Evolutionary conservation across 2,797 vertebrate species (phyloP), one percentile per base, ranked within the genome.

Genomic region (Loris lydekkerianus): DNA sequence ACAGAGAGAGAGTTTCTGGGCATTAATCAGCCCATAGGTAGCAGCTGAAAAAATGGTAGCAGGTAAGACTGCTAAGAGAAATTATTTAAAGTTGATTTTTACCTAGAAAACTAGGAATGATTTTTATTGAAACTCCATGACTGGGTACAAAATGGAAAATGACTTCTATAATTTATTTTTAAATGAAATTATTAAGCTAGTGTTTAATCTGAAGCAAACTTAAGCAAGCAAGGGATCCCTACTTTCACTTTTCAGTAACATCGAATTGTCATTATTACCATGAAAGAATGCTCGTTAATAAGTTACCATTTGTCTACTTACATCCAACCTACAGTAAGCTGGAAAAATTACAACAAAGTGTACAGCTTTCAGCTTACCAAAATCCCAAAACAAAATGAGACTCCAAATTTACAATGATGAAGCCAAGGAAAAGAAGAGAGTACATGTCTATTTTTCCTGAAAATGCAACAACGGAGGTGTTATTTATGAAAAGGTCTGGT

Each of bases 151-250:
- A 95, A 31, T 1, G 78, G 23, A 92, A 96, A 76, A 87, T n/a
- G n/a, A 4, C 46, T 58, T 94, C 60, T 37, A 31, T 25, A 81
- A 84, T 77, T 77, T 18, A 93, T 58, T 93, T 95, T 92, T 88
- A 72, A 95, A 65, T 67, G 10, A 77, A 95, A 91, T 69, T 95
- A 75, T 82, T 95, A 96, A 58, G 49, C 46, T 75, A 86, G 23
- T 78, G 2, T 84, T 94, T 93, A 94, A 75, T 69, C 43, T 18
- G 43, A 95, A 92, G 3, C 13, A 56, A 93, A 80, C 6, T 60
- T 25, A 80, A 81, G 72, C 72, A 3, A 63, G 17, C 29, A 93
- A 31, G 84, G 7, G 56, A 70, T 83, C 86, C 58, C 15, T 43
- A 93, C 27, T 84, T 86, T 93, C 34, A 91, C 1, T 90, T 92